Evolutionary conservation across 1,140 invertebrate genomes (phyloP).

Genomic region (Achroia grisella): DNA sequence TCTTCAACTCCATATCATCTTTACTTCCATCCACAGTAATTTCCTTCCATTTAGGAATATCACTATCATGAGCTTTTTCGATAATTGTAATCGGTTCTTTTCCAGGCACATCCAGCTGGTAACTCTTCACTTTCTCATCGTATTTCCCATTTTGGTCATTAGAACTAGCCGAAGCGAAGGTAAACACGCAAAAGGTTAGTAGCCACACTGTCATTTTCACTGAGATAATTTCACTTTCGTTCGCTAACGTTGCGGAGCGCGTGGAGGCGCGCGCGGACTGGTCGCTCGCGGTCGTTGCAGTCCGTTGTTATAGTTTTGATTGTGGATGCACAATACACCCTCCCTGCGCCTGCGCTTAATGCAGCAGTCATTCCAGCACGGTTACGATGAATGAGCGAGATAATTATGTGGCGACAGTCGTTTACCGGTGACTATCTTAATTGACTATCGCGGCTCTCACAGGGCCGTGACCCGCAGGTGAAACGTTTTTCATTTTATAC

Average conservation of each 20-base stretch:
- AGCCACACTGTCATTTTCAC: slow-evolving; percentile 59
- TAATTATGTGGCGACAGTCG: slow-evolving; percentile 62
- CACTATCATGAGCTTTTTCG: slow-evolving; percentile 44
- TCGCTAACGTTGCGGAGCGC: slow-evolving; percentile 44
- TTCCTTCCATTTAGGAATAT: slow-evolving; percentile 25
- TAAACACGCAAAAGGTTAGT: slow-evolving; percentile 37
- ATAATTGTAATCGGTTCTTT: slow-evolving; percentile 73
- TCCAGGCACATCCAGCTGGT: slow-evolving; percentile 70
- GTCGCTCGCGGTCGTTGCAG: slow-evolving; percentile 34
- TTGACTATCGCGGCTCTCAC: slow-evolving; percentile 55
- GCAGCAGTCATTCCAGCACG: slow-evolving; percentile 58
- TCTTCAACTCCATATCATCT: slow-evolving; percentile 57
- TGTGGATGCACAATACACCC: slow-evolving; percentile 59
- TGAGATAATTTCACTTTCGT: slow-evolving; percentile 54
- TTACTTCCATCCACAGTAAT: slow-evolving; percentile 21
- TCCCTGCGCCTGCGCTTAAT: slow-evolving; percentile 64
- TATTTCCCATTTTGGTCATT: slow-evolving; percentile 45
- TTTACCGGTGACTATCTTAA: slow-evolving; percentile 56
- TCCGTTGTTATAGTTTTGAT: slow-evolving; percentile 67
- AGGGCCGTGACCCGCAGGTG: slow-evolving; percentile 56
- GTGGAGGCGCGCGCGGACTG: slow-evolving; percentile 49
- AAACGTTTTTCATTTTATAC: slow-evolving; percentile 54
- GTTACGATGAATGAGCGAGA: slow-evolving; percentile 65
- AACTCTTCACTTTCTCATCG: slow-evolving; percentile 43
- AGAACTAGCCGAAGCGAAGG: slow-evolving; percentile 26